Evolutionary conservation across 2,113 vertebrate species (phyloP), one percentile per base, ranked within the genome.

Genomic region (Pongo pygmaeus): DNA sequence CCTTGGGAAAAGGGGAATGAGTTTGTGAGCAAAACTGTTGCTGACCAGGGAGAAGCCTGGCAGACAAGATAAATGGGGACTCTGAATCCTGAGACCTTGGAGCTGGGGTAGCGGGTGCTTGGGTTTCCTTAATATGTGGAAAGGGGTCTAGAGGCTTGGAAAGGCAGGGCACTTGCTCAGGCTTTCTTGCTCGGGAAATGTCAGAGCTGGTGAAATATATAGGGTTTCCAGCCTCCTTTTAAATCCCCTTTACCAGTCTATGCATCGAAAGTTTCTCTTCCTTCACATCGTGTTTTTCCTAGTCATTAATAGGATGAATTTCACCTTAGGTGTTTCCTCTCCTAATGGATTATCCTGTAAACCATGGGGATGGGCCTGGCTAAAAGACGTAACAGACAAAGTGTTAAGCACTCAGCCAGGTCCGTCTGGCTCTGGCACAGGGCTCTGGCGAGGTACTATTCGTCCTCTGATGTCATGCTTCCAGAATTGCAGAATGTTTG

Each of bases 401-500:
- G 50, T 32, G 14, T 77, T 35, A 23, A 1, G 9, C 9, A 0
- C 35, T 12, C 1, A 16, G 18, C 16, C 61, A 22, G 40, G 52
- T 22, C 0, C 0, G 38, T 22, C 46, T 38, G 32, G 27, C 52
- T 46, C 43, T 4, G 30, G 38, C 57, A 14, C 40, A 7, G 35
- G 64, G 8, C 74, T 67, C 74, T 32, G 13, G 16, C 1, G 0
- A 20, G 18, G 50, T 14, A 5, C 32, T 8, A 2, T 22, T 32
- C 48, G 43, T 70, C 25, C 80, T 93, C 81, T 95, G 1, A 38
- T 97, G 25, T 78, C 78, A 4, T 89, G 38, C 6, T 98, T 98
- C 48, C 98, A 99, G 99, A 98, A 99, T 99, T 98, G 80, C 98
- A 94, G 99, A 99, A 74, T 99, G 98, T 93, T 98, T 99, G 98